Evolutionary conservation across 1,140 invertebrate species (phyloP).

Genomic region (Drosophila nebulosa): DNA sequence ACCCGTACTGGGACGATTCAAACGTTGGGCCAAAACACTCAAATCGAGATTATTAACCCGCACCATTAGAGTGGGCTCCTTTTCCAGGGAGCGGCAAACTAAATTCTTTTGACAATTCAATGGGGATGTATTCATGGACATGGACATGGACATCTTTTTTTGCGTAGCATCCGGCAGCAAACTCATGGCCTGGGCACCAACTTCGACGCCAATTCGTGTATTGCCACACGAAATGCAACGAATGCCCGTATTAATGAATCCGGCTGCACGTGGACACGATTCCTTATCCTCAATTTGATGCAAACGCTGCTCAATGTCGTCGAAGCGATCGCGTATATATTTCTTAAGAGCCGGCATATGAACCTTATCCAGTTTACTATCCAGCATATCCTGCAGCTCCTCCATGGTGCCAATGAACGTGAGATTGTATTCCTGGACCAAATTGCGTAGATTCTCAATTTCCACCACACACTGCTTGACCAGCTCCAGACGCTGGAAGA

Average conservation of each 20-base stretch:
- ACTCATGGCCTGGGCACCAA: conserved; percentile 39
- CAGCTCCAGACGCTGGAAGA: conserved; percentile 53
- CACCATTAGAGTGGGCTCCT: conserved; percentile 62
- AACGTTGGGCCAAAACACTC: conserved; percentile 39
- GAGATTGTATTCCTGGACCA: conserved; percentile 55
- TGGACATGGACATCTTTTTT: neutral
- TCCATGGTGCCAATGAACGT: conserved; percentile 72
- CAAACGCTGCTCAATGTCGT: conserved; percentile 48
- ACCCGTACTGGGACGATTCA: conserved; percentile 35
- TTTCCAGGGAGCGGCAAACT: conserved; percentile 43
- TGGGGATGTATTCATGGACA: neutral
- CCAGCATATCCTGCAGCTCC: conserved; percentile 78
- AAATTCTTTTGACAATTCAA: conserved; percentile 29
- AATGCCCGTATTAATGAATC: conserved; percentile 49
- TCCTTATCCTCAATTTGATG: conserved; percentile 48
- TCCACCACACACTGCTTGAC: conserved; percentile 65
- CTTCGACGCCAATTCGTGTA: conserved; percentile 45
- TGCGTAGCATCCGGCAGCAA: conserved; percentile 34
- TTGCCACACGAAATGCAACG: conserved; percentile 58
- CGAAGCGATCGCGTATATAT: conserved; percentile 68
- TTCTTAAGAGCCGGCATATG: conserved; percentile 74
- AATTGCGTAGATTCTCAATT: conserved; percentile 47
- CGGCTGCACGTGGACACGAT: conserved; percentile 57
- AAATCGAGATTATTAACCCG: conserved; percentile 57
- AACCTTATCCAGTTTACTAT: conserved; percentile 73